Base-by-base conservation (phyloP, 2,888 invertebrate species). In the Halocaridina rubra region DNA sequence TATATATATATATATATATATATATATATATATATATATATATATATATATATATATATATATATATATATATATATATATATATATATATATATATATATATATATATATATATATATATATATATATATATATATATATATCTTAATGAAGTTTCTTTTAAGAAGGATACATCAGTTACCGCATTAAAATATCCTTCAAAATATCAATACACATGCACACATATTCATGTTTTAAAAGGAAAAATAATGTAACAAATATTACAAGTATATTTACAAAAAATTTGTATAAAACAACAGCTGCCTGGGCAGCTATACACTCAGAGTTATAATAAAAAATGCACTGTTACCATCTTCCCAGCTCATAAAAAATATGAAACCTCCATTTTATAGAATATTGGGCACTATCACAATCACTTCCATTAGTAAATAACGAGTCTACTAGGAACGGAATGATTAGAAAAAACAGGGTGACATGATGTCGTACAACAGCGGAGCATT, bases 341-440 rank as follows among this genome's bases (percentile, higher is more conserved):
- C 61, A 80, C 33, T 72, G 72, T 72, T 72, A 80, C 61, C 57
- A 30, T 80, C 72, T 72, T 61, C 24, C 61, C 72, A 57, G 72
- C 72, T 72, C 72, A 72, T 46, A 61, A 80, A 80, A 80, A 80
- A 80, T 80, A 80, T 80, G 80, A 72, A 80, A 72, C 64, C 80
- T 71, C 72, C 80, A 46, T 67, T 72, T 22, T 59, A 57, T 61
- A 80, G 72, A 80, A 72, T 80, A 80, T 61, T 72, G n/a, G 30
- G 72, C 72, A 80, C 72, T 80, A 80, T 80, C 80, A 80, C 80
- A 80, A 80, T 53, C 72, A 80, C 80, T 80, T 80, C 61, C 30
- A 59, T 72, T 80, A 80, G 80, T 80, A 80, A 19, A 72, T 24
- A n/a, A n/a, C n/a, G 71, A 80, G 72, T 59, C 72, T 80, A 80